These are phyloP conservation scores for Narcine bancroftii DNA, from an alignment of 2,113 vertebrate genomes.

Conservation along the genomic window DNA sequence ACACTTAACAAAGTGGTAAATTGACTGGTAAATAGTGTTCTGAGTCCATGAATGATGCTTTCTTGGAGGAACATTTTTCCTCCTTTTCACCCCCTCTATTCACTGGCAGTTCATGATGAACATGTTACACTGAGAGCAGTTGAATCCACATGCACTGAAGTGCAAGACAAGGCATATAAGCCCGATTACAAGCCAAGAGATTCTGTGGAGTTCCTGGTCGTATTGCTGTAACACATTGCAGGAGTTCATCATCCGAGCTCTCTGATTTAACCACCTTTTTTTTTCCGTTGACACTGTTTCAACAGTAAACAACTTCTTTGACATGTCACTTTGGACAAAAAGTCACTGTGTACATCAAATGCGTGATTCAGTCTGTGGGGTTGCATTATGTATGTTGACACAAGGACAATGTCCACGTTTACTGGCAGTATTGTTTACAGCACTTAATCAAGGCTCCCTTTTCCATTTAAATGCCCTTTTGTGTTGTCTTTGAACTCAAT, in stretches of 20 bases:
- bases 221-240: neutral
- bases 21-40: neutral
- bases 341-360: neutral
- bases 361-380: neutral
- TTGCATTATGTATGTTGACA: neutral
- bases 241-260: neutral
- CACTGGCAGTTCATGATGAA: neutral
- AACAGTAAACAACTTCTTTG: neutral
- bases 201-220: too few relatives aligned
- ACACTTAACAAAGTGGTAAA: neutral
- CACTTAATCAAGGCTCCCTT: constrained; percentile 13
- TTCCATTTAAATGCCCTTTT: neutral
- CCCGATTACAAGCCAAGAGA: neutral
- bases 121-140: neutral
- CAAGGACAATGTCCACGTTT: constrained; percentile 20
- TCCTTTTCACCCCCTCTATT: neutral
- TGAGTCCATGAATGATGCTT: neutral
- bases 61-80: neutral
- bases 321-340: constrained; percentile 13
- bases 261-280: neutral
- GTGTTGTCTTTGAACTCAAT: neutral
- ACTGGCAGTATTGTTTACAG: constrained; percentile 14
- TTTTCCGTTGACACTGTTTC: neutral
- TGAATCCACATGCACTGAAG: too few relatives aligned
- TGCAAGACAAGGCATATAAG: neutral